Conservation (phyloP, 2,888 invertebrate genomes). For the Embidobia sp. region DNA sequence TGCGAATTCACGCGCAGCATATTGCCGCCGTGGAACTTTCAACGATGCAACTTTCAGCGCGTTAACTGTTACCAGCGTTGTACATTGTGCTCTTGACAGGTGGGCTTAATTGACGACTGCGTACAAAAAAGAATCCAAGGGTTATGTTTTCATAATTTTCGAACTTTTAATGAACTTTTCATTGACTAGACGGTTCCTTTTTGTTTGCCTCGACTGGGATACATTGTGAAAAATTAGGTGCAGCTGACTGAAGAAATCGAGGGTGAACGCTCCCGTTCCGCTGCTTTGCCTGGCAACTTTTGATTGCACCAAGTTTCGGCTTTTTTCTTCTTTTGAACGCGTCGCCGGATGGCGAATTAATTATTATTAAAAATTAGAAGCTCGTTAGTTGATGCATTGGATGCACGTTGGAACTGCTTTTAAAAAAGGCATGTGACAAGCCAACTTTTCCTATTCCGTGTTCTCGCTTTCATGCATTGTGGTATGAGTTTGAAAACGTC, state of each 20-base stretch:
- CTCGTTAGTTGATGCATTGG: constrained; percentile 11
- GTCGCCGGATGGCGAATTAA: constrained; percentile 10
- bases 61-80: constrained; percentile 59
- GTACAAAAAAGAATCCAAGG: constrained; percentile 47
- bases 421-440: too few species aligned
- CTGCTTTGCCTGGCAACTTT: too few species aligned
- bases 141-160: constrained; percentile 62
- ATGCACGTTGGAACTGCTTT: too few species aligned
- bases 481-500: too few species aligned
- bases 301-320: constrained; percentile 33
- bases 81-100: constrained; percentile 64
- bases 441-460: too few species aligned
- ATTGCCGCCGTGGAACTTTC: constrained; percentile 64
- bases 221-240: constrained; percentile 61
- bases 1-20: constrained; percentile 63
- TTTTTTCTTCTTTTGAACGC: constrained; percentile 17
- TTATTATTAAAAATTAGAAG: constrained; percentile 33
- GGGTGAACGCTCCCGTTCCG: constrained; percentile 2
- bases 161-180: constrained; percentile 64
- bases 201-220: constrained; percentile 47
- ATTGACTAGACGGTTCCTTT: constrained; percentile 56
- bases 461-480: too few species aligned
- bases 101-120: constrained; percentile 68
- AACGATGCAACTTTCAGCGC: constrained; percentile 70
- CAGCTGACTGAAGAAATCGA: constrained; percentile 49